Conservation (phyloP, 2,888 invertebrate species). For the Eupithecia subfuscata region DNA sequence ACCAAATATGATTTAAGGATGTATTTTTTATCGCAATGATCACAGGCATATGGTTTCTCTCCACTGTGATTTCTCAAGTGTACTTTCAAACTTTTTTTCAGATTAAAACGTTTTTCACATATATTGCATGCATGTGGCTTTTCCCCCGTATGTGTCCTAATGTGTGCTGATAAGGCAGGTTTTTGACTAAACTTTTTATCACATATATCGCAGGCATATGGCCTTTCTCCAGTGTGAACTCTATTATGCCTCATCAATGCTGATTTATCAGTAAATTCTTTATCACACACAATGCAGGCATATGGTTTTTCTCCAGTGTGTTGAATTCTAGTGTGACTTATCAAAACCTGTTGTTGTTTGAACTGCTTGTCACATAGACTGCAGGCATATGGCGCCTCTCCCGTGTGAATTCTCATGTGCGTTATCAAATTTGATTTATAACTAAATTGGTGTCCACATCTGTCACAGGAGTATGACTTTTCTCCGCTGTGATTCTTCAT, state of each 20-base stretch:
- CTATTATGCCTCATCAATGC: neutral
- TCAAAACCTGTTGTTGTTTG: slow-evolving; percentile 1
- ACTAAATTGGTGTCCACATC: slow-evolving; percentile 3
- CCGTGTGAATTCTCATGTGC: slow-evolving; percentile 11
- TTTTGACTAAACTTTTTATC: neutral
- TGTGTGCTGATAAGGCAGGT: neutral
- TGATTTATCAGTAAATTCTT: slow-evolving; percentile 1
- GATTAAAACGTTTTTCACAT: neutral
- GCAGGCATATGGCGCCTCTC: slow-evolving; percentile 1
- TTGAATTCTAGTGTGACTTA: neutral
- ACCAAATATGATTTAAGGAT: neutral
- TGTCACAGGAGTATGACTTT: slow-evolving; percentile 1
- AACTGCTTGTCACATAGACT: neutral
- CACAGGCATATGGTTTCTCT: neutral
- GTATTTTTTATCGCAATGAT: slow-evolving; percentile 4
- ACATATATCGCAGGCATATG: neutral
- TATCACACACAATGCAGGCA: neutral
- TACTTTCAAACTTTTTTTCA: neutral
- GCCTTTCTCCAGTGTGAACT: slow-evolving; percentile 1
- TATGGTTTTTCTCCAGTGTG: slow-evolving; percentile 12
- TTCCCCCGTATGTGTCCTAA: slow-evolving; percentile 2
- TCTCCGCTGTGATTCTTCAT: slow-evolving; percentile 52
- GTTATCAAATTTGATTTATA: slow-evolving; percentile 8
- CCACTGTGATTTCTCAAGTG: slow-evolving; percentile 3
- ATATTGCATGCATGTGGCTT: neutral